A percentile compares a stretch with the other conserved stretches of the same genome.
Evolutionary conservation across 2,888 invertebrate species (phyloP).

Genomic region (Andrena trimmerana): DNA sequence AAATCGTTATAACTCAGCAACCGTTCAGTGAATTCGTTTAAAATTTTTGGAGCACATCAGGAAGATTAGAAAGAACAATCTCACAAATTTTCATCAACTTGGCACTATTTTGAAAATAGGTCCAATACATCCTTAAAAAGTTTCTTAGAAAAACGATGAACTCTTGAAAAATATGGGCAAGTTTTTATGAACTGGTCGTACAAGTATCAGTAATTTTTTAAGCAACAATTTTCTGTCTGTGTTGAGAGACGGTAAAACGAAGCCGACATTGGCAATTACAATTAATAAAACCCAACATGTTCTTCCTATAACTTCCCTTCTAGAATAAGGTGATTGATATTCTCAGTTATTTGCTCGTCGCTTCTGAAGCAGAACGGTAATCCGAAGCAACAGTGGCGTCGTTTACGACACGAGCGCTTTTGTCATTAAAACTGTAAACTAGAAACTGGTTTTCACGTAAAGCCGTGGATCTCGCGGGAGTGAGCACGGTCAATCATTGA

Average conservation of each 20-base stretch:
- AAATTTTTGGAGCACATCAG: no score
- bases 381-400: slow-evolving; percentile 1
- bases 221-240: no score
- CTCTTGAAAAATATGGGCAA: neutral
- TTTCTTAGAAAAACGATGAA: neutral
- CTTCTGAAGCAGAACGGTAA: slow-evolving; percentile 8
- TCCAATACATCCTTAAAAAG: neutral
- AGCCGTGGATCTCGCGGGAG: neutral
- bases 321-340: neutral
- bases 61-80: no score
- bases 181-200: neutral
- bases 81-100: no score
- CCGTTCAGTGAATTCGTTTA: no score
- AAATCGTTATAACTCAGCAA: no score
- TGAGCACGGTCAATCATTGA: slow-evolving; percentile 3
- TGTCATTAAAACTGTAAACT: slow-evolving; percentile 37
- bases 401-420: slow-evolving; percentile 12
- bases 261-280: neutral
- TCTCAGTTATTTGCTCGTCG: neutral
- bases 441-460: slow-evolving; percentile 37
- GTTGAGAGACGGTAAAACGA: no score
- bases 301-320: no score
- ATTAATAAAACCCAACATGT: neutral
- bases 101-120: no score
- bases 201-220: neutral